A percentile compares a stretch with the other conserved stretches of the same genome.
These are phyloP conservation scores for Pterophyllum scalare DNA, from an alignment of 2,113 vertebrate genomes.

Conservation along the genomic window DNA sequence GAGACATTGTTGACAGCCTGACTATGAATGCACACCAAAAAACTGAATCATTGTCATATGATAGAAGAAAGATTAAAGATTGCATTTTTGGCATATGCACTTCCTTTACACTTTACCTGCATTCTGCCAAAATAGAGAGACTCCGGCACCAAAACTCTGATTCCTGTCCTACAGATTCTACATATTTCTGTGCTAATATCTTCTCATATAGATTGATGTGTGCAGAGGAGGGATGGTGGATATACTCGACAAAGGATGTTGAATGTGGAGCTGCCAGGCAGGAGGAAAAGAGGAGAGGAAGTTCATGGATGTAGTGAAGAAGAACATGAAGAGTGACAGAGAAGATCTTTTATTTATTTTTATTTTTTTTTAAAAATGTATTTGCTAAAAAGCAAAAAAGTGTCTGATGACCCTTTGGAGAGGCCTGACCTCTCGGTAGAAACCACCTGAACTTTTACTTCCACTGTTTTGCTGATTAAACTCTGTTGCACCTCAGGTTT, in stretches of 20 bases:
- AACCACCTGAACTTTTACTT: neutral
- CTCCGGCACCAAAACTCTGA: neutral
- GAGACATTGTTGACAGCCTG: neutral
- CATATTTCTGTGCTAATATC: too few species aligned
- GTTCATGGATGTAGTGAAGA: neutral
- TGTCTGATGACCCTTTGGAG: neutral
- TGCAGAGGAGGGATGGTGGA: too few species aligned
- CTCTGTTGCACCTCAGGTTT: neutral
- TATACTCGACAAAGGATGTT: too few species aligned
- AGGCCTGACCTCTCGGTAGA: accelerated
- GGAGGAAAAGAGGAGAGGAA: neutral
- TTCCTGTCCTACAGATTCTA: too few species aligned
- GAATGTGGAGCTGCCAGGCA: neutral
- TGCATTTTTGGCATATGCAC: too few species aligned
- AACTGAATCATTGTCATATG: accelerated
- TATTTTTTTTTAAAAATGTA: too few species aligned
- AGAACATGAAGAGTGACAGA: neutral
- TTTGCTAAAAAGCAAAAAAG: too few species aligned
- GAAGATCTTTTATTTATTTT: too few species aligned
- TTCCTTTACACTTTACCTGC: neutral
- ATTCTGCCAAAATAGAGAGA: neutral
- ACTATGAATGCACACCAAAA: accelerated
- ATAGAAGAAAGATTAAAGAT: neutral
- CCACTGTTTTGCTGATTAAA: neutral
- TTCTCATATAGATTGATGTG: too few species aligned